Evolutionary conservation across 2,113 vertebrate species (phyloP).

Genomic region (Anhinga anhinga): DNA sequence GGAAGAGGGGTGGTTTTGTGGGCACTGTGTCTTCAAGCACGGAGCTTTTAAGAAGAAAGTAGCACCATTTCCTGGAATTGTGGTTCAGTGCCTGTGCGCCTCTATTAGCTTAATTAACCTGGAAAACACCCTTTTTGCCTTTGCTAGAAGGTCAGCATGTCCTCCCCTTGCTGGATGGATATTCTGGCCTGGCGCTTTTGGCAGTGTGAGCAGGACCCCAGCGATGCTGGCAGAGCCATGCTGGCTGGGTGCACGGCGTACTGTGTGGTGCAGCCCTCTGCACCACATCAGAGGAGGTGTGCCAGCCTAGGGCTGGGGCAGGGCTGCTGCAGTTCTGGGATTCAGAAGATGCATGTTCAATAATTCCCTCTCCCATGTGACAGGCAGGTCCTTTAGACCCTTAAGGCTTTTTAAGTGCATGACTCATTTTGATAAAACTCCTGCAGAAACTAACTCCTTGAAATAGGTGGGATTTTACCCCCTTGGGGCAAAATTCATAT

Average conservation of each 20-base stretch:
- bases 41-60: neutral
- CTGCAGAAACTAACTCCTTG: neutral
- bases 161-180: neutral
- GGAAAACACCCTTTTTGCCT: neutral
- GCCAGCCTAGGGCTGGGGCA: neutral
- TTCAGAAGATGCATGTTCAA: neutral
- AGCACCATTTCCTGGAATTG: neutral
- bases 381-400: neutral
- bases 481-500: neutral
- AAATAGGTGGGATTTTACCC: neutral
- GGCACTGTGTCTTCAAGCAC: neutral
- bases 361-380: neutral
- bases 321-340: neutral
- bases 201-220: neutral
- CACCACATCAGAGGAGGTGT: neutral
- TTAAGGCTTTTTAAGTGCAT: neutral
- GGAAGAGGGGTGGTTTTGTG: fast-evolving
- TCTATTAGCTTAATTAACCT: neutral
- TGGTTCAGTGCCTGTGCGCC: neutral
- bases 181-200: fast-evolving
- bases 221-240: neutral
- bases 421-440: neutral
- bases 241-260: neutral
- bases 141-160: neutral
- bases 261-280: fast-evolving